Evolutionary conservation across 2,113 vertebrate species (phyloP).

Genomic region (Pterocles gutturalis): DNA sequence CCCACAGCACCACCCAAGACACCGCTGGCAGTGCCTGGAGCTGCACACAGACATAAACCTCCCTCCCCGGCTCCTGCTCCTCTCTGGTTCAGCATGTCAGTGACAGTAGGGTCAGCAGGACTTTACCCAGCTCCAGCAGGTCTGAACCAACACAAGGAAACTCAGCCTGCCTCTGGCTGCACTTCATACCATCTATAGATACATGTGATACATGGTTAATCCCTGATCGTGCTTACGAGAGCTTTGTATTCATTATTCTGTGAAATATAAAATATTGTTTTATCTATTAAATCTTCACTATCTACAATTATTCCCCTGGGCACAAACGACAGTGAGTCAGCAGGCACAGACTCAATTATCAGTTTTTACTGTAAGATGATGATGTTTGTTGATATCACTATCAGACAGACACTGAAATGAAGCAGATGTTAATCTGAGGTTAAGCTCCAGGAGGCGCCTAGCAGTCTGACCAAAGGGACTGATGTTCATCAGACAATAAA

Average conservation of each 20-base stretch:
- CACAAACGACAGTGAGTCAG: slow-evolving; percentile 35
- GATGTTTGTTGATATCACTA: slow-evolving; percentile 66
- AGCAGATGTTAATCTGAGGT: slow-evolving; percentile 63
- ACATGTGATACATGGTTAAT: neutral
- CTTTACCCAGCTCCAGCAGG: neutral
- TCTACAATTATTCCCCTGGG: slow-evolving; percentile 28
- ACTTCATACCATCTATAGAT: neutral
- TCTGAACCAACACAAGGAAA: neutral
- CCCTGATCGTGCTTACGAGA: neutral
- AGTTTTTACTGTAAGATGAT: slow-evolving; percentile 61
- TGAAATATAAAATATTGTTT: slow-evolving; percentile 3
- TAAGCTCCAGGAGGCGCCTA: slow-evolving; percentile 58
- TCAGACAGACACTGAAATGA: slow-evolving; percentile 67
- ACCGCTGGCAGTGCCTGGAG: neutral
- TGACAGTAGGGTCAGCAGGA: accelerated
- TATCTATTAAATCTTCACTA: slow-evolving; percentile 30
- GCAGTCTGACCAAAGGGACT: slow-evolving; percentile 69
- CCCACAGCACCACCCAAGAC: neutral
- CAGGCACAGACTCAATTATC: slow-evolving; percentile 45
- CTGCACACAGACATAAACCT: neutral
- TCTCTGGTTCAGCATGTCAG: neutral
- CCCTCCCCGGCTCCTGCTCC: neutral
- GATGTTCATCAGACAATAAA: slow-evolving; percentile 65
- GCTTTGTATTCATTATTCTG: neutral
- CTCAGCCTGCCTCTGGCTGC: neutral